Percentiles rank a stretch among this genome's conserved stretches.
These are phyloP conservation scores for Calameuta idolon DNA, from an alignment of 2,888 invertebrate genomes.

Conservation along the genomic window DNA sequence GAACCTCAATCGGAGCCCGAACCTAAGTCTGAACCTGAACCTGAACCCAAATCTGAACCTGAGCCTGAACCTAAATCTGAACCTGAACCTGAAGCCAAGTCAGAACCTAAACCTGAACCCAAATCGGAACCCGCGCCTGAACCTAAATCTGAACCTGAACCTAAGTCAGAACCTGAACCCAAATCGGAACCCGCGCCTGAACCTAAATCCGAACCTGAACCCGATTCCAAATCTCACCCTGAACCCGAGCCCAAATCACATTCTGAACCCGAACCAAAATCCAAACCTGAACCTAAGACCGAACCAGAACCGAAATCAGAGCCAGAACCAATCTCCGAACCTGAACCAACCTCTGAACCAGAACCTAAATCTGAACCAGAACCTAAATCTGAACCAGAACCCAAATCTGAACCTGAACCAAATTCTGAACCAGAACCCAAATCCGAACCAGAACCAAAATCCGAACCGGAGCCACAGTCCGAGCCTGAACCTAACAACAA, in stretches of 20 bases:
- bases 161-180: conserved; percentile 64
- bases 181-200: conserved; percentile 62
- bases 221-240: conserved; percentile 68
- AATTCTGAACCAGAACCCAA: conserved; percentile 56
- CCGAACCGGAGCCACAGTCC: conserved; percentile 56
- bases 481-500: conserved; percentile 50
- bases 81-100: conserved; percentile 56
- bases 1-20: conserved; percentile 63
- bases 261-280: conserved; percentile 66
- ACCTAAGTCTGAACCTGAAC: conserved; percentile 54
- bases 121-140: conserved; percentile 52
- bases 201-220: conserved; percentile 67
- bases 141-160: conserved; percentile 64
- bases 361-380: conserved; percentile 62
- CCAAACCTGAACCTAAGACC: conserved; percentile 63
- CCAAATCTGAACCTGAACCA: conserved; percentile 49
- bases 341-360: conserved; percentile 53
- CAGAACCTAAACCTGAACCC: conserved; percentile 62
- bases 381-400: conserved; percentile 58
- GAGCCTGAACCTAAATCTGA: conserved; percentile 49
- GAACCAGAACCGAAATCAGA: conserved; percentile 64
- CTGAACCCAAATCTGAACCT: conserved; percentile 52
- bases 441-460: conserved; percentile 59
- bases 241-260: conserved; percentile 69
- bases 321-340: conserved; percentile 54